Evolutionary conservation across 2,113 vertebrate genomes (phyloP).

Genomic region (Mormoops blainvillei): DNA sequence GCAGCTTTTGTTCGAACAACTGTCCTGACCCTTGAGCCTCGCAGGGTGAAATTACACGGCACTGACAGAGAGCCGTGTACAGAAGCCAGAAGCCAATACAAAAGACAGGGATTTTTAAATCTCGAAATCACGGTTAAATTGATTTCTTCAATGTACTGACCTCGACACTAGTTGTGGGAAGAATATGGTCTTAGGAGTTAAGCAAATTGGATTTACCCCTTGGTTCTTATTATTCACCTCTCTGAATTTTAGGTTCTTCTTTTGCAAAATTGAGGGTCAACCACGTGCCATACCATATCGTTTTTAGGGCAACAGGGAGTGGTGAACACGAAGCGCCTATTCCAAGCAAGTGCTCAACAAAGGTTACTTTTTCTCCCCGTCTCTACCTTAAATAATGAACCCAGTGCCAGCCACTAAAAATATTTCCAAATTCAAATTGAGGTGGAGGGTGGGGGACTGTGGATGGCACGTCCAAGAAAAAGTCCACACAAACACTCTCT

Average conservation of each 20-base stretch:
- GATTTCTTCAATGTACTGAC: background rate
- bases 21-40: background rate
- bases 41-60: background rate
- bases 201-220: background rate
- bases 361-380: background rate
- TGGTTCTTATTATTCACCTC: background rate
- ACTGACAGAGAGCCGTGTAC: background rate
- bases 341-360: background rate
- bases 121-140: background rate
- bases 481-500: background rate
- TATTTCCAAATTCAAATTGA: slow-evolving; percentile 62
- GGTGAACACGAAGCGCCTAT: too few species aligned
- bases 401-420: slow-evolving; percentile 34
- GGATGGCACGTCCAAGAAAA: background rate
- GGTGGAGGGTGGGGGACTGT: background rate
- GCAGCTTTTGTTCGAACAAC: background rate
- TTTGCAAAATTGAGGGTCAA: background rate
- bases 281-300: background rate
- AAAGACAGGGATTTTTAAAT: background rate
- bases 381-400: background rate
- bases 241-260: background rate
- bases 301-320: background rate
- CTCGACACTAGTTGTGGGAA: background rate
- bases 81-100: background rate
- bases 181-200: background rate